Percentiles rank a stretch among this genome's conserved stretches.
Conservation (phyloP, 2,797 vertebrate species). For the Hoplostethus mediterraneus region DNA sequence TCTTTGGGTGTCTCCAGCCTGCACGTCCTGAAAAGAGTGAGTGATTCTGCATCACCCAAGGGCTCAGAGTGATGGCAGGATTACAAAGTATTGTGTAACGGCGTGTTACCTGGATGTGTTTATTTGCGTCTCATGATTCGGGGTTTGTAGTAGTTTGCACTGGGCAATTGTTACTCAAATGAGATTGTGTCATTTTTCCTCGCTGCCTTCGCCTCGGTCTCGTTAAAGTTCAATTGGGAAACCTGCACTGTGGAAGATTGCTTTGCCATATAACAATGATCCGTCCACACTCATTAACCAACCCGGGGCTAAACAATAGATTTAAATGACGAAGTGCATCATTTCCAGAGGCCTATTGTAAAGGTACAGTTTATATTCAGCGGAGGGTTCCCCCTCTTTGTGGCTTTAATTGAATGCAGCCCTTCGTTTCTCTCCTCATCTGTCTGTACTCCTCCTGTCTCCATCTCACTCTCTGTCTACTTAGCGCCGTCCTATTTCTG, state of each 20-base stretch:
- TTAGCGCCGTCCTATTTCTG: background rate
- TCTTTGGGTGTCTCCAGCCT: constrained; percentile 9
- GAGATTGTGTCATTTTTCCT: constrained; percentile 48
- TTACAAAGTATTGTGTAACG: constrained; percentile 45
- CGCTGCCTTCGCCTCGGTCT: constrained; percentile 5
- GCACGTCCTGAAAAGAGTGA: constrained; percentile 52
- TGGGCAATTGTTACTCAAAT: constrained; percentile 59
- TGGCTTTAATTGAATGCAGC: background rate
- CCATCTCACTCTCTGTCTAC: constrained; percentile 13
- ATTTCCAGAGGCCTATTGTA: background rate
- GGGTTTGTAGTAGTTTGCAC: constrained; percentile 68
- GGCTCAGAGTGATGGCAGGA: constrained; percentile 40
- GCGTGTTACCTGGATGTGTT: constrained; percentile 48
- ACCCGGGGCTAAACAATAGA: constrained; percentile 1
- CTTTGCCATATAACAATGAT: constrained; percentile 49
- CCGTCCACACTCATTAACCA: constrained; percentile 36
- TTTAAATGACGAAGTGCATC: background rate
- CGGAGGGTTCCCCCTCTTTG: background rate
- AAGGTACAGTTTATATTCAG: constrained; percentile 33
- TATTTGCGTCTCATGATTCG: constrained; percentile 61
- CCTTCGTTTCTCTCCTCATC: background rate
- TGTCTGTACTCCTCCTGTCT: background rate
- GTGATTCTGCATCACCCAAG: constrained; percentile 37
- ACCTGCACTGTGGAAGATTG: constrained; percentile 45
- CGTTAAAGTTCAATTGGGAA: constrained; percentile 52